Conservation (phyloP, 2,888 invertebrate genomes). For the Geophilus truncorum region DNA sequence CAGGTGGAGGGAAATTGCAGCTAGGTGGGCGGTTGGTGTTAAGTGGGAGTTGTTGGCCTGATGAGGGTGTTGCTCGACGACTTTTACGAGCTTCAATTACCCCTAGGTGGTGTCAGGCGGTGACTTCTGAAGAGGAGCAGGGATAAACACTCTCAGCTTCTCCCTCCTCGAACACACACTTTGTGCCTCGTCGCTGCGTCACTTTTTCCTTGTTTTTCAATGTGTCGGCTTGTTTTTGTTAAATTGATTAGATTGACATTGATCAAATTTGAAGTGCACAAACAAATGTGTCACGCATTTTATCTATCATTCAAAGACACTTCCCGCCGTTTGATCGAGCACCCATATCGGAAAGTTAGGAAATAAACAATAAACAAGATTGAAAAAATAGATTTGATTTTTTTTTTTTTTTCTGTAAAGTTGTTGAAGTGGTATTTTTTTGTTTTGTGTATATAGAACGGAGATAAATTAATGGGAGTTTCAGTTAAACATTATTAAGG, state of each 20-base stretch:
- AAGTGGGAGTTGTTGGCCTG: not conserved
- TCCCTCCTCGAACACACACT: not conserved
- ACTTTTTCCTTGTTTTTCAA: not conserved
- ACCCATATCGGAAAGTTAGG: too few relatives aligned
- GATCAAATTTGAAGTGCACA: not conserved
- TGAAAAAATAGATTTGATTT: too few relatives aligned
- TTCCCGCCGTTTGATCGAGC: not conserved
- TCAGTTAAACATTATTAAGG: too few relatives aligned
- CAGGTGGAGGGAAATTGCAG: not conserved
- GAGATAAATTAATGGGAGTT: too few relatives aligned
- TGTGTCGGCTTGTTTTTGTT: not conserved
- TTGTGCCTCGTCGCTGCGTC: not conserved
- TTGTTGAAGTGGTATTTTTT: too few relatives aligned
- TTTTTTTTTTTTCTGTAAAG: too few relatives aligned
- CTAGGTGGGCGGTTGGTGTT: not conserved
- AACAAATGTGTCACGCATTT: not conserved
- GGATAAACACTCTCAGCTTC: not conserved
- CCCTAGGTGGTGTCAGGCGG: slow-evolving; percentile 3
- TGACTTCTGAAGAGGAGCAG: not conserved
- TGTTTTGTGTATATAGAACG: too few relatives aligned
- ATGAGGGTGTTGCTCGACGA: not conserved
- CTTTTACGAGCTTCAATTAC: slow-evolving; percentile 12
- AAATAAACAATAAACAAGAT: not conserved
- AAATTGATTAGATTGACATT: not conserved
- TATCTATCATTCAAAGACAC: not conserved